These are phyloP conservation scores for Ctenicera cuprea DNA, from an alignment of 2,888 invertebrate genomes.

Conservation along the genomic window DNA sequence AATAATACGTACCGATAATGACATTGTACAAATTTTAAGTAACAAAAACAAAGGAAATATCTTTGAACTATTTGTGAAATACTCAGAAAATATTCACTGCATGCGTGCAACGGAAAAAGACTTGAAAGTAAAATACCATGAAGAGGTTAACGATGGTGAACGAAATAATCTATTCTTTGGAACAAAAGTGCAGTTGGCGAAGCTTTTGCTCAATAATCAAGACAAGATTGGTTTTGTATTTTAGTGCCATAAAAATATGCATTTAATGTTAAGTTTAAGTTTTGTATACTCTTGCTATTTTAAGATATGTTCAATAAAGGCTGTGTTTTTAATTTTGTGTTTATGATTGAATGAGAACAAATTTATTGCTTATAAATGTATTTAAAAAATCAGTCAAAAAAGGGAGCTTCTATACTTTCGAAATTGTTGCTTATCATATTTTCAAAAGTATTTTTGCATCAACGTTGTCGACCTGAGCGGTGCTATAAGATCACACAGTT, in stretches of 20 bases:
- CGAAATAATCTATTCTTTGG: conserved; percentile 74
- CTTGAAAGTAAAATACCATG: conserved; percentile 76
- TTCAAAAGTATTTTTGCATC: too few relatives aligned
- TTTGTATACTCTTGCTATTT: too few relatives aligned
- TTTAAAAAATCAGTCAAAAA: too few relatives aligned
- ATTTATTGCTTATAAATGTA: too few relatives aligned
- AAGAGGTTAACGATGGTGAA: conserved; percentile 62
- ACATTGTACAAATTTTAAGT: conserved; percentile 75
- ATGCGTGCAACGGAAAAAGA: conserved; percentile 89
- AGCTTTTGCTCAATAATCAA: conserved; percentile 72
- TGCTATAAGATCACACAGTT: too few relatives aligned
- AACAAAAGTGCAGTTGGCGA: conserved; percentile 76
- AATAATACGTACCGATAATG: conserved; percentile 79
- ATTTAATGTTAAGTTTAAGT: not conserved
- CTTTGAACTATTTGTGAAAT: conserved; percentile 82
- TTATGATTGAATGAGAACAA: too few relatives aligned
- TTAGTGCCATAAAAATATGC: conserved; percentile 18
- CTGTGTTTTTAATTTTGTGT: too few relatives aligned
- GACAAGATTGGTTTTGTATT: conserved; percentile 56
- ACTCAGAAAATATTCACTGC: conserved; percentile 79
- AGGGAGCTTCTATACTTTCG: too few relatives aligned
- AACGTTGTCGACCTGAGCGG: too few relatives aligned
- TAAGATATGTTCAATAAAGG: too few relatives aligned
- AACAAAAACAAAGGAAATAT: conserved; percentile 74
- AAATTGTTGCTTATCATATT: too few relatives aligned